phyloP scores from a whole-genome alignment of 2,113 vertebrate genomes.

The Recurvirostra avosetta region DNA sequence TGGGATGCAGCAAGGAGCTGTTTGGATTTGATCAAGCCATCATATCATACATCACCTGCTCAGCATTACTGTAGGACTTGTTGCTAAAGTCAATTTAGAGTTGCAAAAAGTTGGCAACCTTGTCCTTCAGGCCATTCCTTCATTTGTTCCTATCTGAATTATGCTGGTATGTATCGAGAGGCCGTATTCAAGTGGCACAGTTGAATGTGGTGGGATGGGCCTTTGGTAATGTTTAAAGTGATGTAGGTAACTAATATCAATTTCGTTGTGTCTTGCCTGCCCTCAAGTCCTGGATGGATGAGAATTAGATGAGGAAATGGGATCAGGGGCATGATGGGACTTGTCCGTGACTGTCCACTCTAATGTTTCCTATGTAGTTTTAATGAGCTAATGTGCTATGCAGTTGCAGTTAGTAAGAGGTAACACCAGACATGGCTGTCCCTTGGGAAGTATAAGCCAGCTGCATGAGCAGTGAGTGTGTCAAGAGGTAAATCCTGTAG shows the following conservation, averaged over 20 bases:
- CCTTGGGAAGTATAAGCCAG: background rate
- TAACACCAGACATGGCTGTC: background rate
- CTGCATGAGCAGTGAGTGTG: background rate
- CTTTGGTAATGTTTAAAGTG: background rate
- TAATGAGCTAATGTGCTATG: background rate
- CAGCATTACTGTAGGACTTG: background rate
- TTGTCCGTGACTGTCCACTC: background rate
- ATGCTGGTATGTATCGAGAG: rapidly evolving
- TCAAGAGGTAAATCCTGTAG: background rate
- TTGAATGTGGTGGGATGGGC: background rate
- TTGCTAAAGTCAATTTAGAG: background rate
- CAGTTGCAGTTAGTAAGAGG: background rate
- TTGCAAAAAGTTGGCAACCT: background rate
- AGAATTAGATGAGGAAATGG: background rate
- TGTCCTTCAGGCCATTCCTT: background rate
- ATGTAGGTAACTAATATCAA: background rate
- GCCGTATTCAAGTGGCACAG: background rate
- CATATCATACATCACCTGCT: background rate
- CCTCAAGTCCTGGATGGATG: rapidly evolving
- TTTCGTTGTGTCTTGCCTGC: background rate
- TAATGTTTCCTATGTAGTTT: background rate
- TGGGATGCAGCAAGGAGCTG: background rate
- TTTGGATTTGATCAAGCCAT: background rate
- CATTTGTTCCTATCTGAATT: background rate
- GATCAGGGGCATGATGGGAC: rapidly evolving